Base-by-base conservation (phyloP, 2,888 invertebrate species). In the Spilosoma lubricipeda region DNA sequence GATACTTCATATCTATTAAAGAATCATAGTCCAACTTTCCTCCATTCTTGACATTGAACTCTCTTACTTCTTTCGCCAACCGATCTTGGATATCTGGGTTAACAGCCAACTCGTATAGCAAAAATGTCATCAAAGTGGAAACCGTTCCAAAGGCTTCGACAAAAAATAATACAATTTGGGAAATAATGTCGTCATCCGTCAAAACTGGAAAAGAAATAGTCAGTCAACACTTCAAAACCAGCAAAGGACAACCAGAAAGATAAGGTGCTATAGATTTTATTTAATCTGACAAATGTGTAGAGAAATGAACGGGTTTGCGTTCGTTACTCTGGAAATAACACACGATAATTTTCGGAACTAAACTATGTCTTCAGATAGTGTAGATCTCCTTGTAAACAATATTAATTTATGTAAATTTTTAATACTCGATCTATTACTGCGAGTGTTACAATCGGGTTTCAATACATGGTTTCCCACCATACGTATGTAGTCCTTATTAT, bases 21-120 rank as follows among this genome's bases (percentile, higher is more conserved):
- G 88, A 85, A 27, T 84, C 87, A 80, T 96, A 96, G 66, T 94
- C 92, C 89, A 96, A 94, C 45, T 92, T 93, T 8, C 92, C 90
- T 2, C 95, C 84, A 2, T 89, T 90, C 30, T 87, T 89, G 23
- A 77, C 74, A 18, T 90, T 82, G 9, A 90, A 85, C 9, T 88
- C 85, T 42, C 80, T 83, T n/a, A 93, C 89, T 80, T 94, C 93
- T n/a, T 87, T 75, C 1, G 79, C 84, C 64, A 94, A 76, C n/a
- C 83, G 89, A 0, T 90, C 85, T 65, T 93, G 93, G 0, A 92
- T 82, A 0, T 91, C 91, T 33, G 89, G 88, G 67, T 92, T 88
- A 3, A 90, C 11, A 3, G 93, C 91, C 56, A 93, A 76, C 75
- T 93, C 93, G 63, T 91, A 82, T 9, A 90, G 71, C 8, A 89